These are phyloP conservation scores for Dendrolimus pini DNA, from an alignment of 2,888 invertebrate species.

Conservation along the genomic window DNA sequence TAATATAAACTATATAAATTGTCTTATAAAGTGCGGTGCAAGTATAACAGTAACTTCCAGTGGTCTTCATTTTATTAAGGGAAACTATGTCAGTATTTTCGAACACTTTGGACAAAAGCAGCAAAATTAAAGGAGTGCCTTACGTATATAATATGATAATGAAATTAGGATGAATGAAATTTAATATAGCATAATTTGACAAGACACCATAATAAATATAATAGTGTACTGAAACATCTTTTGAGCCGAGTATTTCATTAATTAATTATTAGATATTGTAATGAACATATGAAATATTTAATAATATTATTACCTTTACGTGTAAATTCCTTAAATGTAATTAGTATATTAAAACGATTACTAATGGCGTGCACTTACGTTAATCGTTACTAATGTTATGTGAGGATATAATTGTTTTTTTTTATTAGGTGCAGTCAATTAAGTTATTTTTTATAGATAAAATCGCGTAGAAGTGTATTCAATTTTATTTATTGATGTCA, in stretches of 20 bases:
- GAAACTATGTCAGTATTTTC: conserved; percentile 50
- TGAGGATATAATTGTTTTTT: background rate
- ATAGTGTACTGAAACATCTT: conserved; percentile 63
- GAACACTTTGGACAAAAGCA: conserved; percentile 64
- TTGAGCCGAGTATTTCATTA: conserved; percentile 58
- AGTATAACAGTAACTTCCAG: conserved; percentile 56
- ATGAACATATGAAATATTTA: conserved; percentile 53
- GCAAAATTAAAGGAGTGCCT: conserved; percentile 76
- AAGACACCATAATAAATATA: conserved; percentile 70
- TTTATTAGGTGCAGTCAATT: background rate
- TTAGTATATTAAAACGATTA: conserved; percentile 10
- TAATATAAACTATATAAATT: conserved; percentile 23
- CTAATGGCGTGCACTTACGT: background rate
- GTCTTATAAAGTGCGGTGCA: conserved; percentile 42
- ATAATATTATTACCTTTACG: conserved; percentile 34
- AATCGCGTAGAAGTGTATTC: no score
- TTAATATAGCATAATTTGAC: conserved; percentile 75
- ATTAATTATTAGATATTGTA: conserved; percentile 61
- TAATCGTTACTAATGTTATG: background rate
- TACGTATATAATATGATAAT: conserved; percentile 73
- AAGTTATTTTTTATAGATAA: no score
- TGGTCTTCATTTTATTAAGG: conserved; percentile 63
- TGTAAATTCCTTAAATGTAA: conserved; percentile 23
- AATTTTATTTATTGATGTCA: no score
- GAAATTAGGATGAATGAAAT: conserved; percentile 72